Percentiles rank a stretch among this genome's conserved stretches.
These are phyloP conservation scores for Mugil cephalus DNA, from an alignment of 2,113 vertebrate genomes.

Conservation along the genomic window DNA sequence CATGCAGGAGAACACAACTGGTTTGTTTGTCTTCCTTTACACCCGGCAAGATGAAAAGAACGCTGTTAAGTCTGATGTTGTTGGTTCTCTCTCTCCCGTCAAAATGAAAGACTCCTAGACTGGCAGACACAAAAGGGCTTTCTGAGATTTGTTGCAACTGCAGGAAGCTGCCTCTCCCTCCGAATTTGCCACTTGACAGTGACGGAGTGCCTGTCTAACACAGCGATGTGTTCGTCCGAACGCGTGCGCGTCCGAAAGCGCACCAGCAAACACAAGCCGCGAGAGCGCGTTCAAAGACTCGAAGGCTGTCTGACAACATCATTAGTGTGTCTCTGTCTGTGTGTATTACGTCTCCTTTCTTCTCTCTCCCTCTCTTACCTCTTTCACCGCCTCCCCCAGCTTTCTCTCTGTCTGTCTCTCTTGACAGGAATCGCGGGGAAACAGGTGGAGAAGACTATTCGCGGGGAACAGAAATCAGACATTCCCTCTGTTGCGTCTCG, in stretches of 20 bases:
- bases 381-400: slow-evolving; percentile 39
- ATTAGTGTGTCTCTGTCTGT: slow-evolving; percentile 76
- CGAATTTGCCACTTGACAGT: slow-evolving; percentile 80
- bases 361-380: slow-evolving; percentile 40
- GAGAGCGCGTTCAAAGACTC: slow-evolving; percentile 74
- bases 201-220: slow-evolving; percentile 76
- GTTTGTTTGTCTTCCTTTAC: slow-evolving; percentile 72
- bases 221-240: slow-evolving; percentile 61
- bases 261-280: slow-evolving; percentile 57
- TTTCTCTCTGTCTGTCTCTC: slow-evolving; percentile 48
- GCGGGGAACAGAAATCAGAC: slow-evolving; percentile 50
- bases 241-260: slow-evolving; percentile 37
- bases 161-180: slow-evolving; percentile 73
- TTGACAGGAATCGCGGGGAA: slow-evolving; percentile 50
- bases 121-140: slow-evolving; percentile 79
- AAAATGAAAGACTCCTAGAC: slow-evolving; percentile 71
- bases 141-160: slow-evolving; percentile 76
- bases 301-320: slow-evolving; percentile 76
- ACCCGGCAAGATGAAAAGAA: slow-evolving; percentile 59
- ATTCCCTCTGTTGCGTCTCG: slow-evolving; percentile 46
- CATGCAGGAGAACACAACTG: slow-evolving; percentile 38
- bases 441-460: slow-evolving; percentile 71
- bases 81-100: slow-evolving; percentile 61
- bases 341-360: slow-evolving; percentile 59
- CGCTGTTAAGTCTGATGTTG: slow-evolving; percentile 61